Evolutionary conservation across 64 coral and sea anemone species (phyloP), one percentile per base, ranked within the genome.

Genomic region (Montipora cactus): DNA sequence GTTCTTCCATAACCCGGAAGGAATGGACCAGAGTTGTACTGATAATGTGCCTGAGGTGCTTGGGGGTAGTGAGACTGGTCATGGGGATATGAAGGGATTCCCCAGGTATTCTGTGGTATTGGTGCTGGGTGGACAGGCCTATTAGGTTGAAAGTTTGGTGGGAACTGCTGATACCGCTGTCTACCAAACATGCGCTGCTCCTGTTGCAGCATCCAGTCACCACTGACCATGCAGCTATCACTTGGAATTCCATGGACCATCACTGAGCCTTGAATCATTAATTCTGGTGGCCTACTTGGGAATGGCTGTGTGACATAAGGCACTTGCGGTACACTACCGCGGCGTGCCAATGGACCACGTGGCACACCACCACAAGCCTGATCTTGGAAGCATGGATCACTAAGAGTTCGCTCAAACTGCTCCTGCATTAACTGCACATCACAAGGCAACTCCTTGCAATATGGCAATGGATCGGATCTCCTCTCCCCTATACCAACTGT

Each of bases 401-500:
- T 95, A 23, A 91, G 79, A 49, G 89, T 87, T 11, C 93, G 64
- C 53, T 79, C 75, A 62, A 94, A 98, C 16, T 83, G 70, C 4
- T 84, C 89, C 9, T 70, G 90, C 58, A 92, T 57, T 21, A 87
- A 57, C 19, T 79, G 90, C 58, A 95, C 52, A 8, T 98, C 96
- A 44, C 46, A 49, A 90, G 80, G 89, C n/a, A 49, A 86, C 50
- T 89, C 47, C 12, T 85, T 89, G 1, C 73, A 62, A 58, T 72
- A 53, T 21, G 96, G 93, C 4, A 86, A 72, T 5, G 96, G 96
- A 57, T 98, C 96, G 1, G 96, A 98, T 23, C 96, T 76, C 6
- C 62, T 67, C 4, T 81, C 77, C 19, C 62, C 79, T 44, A 76
- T 90, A 18, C 69, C 87, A 18, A 89, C 59, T 0, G 76, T 47